A percentile compares a stretch with the other conserved stretches of the same genome.
Evolutionary conservation across 2,113 vertebrate genomes (phyloP).

Genomic region (Atrichornis clamosus): DNA sequence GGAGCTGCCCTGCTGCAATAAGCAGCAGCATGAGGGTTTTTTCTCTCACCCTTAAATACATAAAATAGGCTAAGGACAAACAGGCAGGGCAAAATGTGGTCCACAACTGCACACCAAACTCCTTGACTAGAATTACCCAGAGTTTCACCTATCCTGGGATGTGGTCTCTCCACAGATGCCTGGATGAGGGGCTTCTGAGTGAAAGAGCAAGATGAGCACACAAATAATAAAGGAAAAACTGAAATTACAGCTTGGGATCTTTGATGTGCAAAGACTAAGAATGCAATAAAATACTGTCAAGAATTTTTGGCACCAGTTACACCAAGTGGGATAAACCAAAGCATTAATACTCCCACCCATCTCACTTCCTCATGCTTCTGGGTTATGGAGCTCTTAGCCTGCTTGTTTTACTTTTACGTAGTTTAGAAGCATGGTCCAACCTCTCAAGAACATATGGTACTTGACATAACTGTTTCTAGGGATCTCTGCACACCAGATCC

Average conservation of each 20-base stretch:
- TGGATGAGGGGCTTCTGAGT: background rate
- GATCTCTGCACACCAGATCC: background rate
- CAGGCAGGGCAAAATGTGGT: background rate
- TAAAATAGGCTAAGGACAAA: background rate
- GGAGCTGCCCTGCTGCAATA: background rate
- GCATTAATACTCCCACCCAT: background rate
- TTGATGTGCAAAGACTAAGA: background rate
- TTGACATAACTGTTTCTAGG: background rate
- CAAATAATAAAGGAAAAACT: background rate
- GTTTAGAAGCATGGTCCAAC: background rate
- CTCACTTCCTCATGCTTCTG: background rate
- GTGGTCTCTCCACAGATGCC: background rate
- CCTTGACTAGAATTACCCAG: background rate
- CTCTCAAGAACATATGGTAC: background rate
- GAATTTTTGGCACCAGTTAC: background rate
- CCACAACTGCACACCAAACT: background rate
- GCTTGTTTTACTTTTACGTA: background rate
- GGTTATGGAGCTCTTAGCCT: background rate
- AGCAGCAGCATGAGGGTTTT: background rate
- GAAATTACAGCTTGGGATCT: background rate
- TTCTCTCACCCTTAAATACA: background rate
- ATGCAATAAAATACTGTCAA: background rate
- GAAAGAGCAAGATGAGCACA: background rate
- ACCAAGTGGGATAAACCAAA: background rate
- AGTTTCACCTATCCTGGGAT: background rate